Evolutionary conservation across 2,888 invertebrate genomes (phyloP).

Genomic region (Agonopterix subpropinquella): DNA sequence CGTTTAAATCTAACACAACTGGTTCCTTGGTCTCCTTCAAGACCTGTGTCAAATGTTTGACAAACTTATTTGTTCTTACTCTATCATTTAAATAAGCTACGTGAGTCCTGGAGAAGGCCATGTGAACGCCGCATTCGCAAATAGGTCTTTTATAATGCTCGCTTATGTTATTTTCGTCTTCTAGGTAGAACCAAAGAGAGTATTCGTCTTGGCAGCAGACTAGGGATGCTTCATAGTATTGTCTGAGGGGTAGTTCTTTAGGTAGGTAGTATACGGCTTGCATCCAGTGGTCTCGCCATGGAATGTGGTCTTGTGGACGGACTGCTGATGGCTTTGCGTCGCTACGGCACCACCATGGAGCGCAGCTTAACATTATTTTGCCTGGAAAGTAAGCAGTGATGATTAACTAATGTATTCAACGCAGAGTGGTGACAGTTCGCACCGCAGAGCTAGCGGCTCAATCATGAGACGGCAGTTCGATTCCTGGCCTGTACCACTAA

Average conservation of each 20-base stretch:
- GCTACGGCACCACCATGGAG: slow-evolving; percentile 93
- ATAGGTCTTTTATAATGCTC: slow-evolving; percentile 70
- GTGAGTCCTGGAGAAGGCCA: slow-evolving; percentile 85
- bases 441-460: too few species aligned
- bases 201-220: slow-evolving; percentile 93
- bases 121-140: slow-evolving; percentile 89
- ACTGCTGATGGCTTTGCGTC: slow-evolving; percentile 64
- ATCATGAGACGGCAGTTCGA: too few species aligned
- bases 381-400: slow-evolving; percentile 35
- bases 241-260: slow-evolving; percentile 70
- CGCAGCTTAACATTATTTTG: slow-evolving; percentile 87
- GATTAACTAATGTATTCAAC: too few species aligned
- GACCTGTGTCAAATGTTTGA: slow-evolving; percentile 77
- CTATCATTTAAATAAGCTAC: slow-evolving; percentile 91
- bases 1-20: slow-evolving; percentile 85
- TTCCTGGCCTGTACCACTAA: too few species aligned
- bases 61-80: slow-evolving; percentile 78
- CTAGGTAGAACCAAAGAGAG: slow-evolving; percentile 92
- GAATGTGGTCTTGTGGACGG: slow-evolving; percentile 74
- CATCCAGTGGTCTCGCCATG: slow-evolving; percentile 99
- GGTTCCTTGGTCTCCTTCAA: slow-evolving; percentile 65
- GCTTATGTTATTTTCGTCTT: slow-evolving; percentile 38
- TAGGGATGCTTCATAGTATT: slow-evolving; percentile 77
- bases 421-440: too few species aligned
- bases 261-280: slow-evolving; percentile 96